Conservation (phyloP, 2,113 vertebrate genomes). For the Ceyx melanurus region DNA sequence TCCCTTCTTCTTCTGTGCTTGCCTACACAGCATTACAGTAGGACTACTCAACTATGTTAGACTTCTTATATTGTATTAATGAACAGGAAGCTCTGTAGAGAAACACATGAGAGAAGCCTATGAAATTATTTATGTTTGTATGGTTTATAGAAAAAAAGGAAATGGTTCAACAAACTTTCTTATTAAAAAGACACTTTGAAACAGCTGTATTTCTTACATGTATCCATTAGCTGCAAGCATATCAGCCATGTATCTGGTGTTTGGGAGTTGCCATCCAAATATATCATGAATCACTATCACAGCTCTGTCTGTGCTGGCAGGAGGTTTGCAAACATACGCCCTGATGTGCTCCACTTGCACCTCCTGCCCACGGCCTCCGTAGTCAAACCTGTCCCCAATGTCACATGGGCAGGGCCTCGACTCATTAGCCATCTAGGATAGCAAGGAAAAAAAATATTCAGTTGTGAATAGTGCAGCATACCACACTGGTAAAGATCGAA, state of each 20-base stretch:
- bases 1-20: background rate
- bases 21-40: fast-evolving
- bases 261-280: conserved; percentile 89
- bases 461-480: background rate
- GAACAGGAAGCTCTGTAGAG: background rate
- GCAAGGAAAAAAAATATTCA: background rate
- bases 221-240: conserved; percentile 89
- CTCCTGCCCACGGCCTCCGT: conserved; percentile 82
- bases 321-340: conserved; percentile 82
- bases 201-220: conserved; percentile 68
- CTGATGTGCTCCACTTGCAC: conserved; percentile 85
- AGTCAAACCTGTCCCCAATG: conserved; percentile 85
- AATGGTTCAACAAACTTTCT: background rate
- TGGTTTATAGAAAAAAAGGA: background rate
- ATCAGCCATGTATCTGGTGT: conserved; percentile 91
- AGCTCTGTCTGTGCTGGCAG: conserved; percentile 75
- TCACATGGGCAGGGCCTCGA: conserved; percentile 86
- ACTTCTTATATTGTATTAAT: background rate
- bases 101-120: background rate
- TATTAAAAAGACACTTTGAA: background rate
- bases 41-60: background rate
- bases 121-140: background rate
- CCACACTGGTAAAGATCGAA: background rate
- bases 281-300: conserved; percentile 92
- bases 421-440: conserved; percentile 87